phyloP scores from a whole-genome alignment of 2,888 invertebrate species.

The Protophormia terraenovae region DNA sequence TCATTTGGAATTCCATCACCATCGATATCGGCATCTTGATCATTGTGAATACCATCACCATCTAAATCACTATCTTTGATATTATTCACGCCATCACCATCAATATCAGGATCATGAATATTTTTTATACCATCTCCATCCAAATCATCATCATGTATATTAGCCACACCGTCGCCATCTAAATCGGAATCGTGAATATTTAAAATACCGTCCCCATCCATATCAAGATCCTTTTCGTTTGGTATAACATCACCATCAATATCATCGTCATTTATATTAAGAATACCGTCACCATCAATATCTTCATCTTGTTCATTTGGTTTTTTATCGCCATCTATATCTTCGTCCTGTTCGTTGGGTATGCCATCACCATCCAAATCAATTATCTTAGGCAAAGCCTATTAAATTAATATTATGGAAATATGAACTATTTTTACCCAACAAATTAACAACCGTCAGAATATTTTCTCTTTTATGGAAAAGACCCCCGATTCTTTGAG shows the following conservation, averaged over 20 bases:
- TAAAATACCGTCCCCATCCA: constrained; percentile 74
- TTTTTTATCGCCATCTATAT: constrained; percentile 78
- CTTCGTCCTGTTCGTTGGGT: constrained; percentile 77
- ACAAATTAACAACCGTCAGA: constrained; percentile 56
- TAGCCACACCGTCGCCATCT: constrained; percentile 77
- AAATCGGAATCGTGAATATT: constrained; percentile 76
- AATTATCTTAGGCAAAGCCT: constrained; percentile 69
- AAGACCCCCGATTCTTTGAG: constrained; percentile 53
- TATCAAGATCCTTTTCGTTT: constrained; percentile 74
- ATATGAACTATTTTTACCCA: constrained; percentile 73
- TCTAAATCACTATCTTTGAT: constrained; percentile 77
- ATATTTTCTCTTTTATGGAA: constrained; percentile 43
- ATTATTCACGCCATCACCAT: constrained; percentile 71
- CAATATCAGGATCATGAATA: constrained; percentile 76
- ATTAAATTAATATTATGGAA: constrained; percentile 31
- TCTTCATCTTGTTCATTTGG: constrained; percentile 77
- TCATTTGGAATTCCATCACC: constrained; percentile 79
- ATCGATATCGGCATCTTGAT: constrained; percentile 79
- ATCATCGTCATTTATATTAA: constrained; percentile 74
- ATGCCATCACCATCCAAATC: constrained; percentile 77
- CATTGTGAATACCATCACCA: constrained; percentile 77
- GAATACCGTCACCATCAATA: constrained; percentile 71
- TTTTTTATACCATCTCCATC: constrained; percentile 78
- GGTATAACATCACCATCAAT: constrained; percentile 77
- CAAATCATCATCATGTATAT: constrained; percentile 75